phyloP scores from a whole-genome alignment of 2,113 vertebrate species.

The Serilophus lunatus region DNA sequence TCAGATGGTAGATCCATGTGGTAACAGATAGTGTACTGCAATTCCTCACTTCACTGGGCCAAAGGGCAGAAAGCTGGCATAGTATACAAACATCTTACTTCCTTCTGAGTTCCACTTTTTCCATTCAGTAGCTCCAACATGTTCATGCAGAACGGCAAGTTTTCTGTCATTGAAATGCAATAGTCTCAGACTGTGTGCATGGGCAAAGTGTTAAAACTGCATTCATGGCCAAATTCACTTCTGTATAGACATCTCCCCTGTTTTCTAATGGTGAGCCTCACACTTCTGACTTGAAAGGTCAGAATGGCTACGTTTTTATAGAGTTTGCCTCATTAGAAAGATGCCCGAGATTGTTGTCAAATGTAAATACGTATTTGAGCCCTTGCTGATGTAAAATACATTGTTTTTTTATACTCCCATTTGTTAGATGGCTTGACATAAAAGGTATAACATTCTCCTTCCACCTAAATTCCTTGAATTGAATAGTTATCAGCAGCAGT shows the following conservation, averaged over 20 bases:
- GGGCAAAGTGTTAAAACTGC: neutral
- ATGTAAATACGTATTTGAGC: neutral
- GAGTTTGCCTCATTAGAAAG: neutral
- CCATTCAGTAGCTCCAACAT: neutral
- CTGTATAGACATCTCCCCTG: neutral
- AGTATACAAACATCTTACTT: neutral
- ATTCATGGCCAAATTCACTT: neutral
- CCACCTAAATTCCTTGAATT: neutral
- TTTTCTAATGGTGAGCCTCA: neutral
- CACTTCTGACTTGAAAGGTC: neutral
- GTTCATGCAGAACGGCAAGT: neutral
- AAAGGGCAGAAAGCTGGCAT: neutral
- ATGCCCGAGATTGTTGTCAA: neutral
- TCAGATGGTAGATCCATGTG: neutral
- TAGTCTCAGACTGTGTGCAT: neutral
- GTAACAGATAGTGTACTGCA: neutral
- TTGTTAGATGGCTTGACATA: neutral
- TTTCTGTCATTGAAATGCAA: neutral
- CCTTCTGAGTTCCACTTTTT: neutral
- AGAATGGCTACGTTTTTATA: neutral
- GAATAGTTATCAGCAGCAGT: constrained; percentile 20
- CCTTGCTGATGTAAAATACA: neutral
- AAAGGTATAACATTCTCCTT: neutral
- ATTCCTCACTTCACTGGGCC: neutral
- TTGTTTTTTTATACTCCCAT: neutral